A percentile compares a stretch with the other conserved stretches of the same genome.
These are phyloP conservation scores for Apteryx mantelli DNA, from an alignment of 2,113 vertebrate genomes.

Conservation along the genomic window DNA sequence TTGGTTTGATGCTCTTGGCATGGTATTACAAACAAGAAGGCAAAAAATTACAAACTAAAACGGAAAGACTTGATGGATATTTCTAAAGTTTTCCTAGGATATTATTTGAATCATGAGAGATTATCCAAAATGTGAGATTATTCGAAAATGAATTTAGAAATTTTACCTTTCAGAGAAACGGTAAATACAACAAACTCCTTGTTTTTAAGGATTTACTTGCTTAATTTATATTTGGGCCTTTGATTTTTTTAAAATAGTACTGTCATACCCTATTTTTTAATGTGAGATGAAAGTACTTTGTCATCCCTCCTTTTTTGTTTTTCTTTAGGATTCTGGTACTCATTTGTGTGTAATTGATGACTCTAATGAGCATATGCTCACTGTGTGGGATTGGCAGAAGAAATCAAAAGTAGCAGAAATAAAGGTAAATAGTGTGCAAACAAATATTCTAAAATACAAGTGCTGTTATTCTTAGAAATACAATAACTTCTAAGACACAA, in stretches of 20 bases:
- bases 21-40: not conserved
- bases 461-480: not conserved
- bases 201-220: not conserved
- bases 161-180: not conserved
- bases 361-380: slow-evolving; percentile 98
- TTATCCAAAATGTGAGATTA: not conserved
- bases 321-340: slow-evolving; percentile 88
- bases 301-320: not conserved
- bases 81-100: not conserved
- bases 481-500: not conserved
- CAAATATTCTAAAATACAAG: not conserved
- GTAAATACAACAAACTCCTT: not conserved
- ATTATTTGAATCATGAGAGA: not conserved
- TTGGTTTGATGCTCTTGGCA: not conserved
- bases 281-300: not conserved
- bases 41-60: not conserved
- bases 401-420: slow-evolving; percentile 96
- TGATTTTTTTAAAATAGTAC: not conserved
- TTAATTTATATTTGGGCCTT: not conserved
- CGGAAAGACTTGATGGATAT: not conserved
- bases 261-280: not conserved
- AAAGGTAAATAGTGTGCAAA: slow-evolving; percentile 83
- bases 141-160: not conserved
- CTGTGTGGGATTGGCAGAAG: slow-evolving; percentile 97
- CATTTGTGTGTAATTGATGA: slow-evolving; percentile 96